Evolutionary conservation across 1,140 invertebrate species (phyloP), one percentile per base, ranked within the genome.

Genomic region (Drosophila subpulchrella): DNA sequence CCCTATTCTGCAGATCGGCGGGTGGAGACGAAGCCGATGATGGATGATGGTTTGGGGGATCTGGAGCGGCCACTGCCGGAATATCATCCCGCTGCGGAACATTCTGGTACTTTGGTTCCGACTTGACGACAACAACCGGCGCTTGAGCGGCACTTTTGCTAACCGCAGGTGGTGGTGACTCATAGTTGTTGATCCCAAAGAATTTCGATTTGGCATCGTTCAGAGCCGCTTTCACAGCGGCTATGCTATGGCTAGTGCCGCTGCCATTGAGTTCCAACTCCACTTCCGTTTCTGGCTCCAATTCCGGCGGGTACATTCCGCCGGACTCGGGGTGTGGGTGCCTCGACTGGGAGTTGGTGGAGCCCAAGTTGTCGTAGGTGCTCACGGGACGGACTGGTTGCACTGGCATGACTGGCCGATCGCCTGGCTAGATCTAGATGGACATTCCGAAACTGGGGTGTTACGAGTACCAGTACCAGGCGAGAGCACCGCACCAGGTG

Each of bases 161-260:
- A 73, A 8, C 15, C 12, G 17, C 27, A 17, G 53, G 44, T 50
- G 46, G 44, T 12, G 53, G 44, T 50, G 46, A 47, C n/a, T 78
- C 76, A 59, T 79, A 78, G 42, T 71, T 88, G 63, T 91, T 88
- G 51, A 92, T 78, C 47, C 91, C 91, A 54, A 92, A 92, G 71
- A 92, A 92, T 53, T 91, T 90, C 30, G 85, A 92, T 62, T 92
- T 92, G 39, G 91, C 91, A 51, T 91, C 91, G 57, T 86, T 92
- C 0, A 91, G 57, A 0, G 90, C 90, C 10, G 90, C 90, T 71
- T 81, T 88, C 12, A 85, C 90, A n/a, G 91, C 85, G n/a, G 88
- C 91, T 47, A 91, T 91, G 60, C 88, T 91, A 53, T 92, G 70
- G 39, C 81, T 85, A 62, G 78, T 81, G 55, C 75, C 76, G 50